Evolutionary conservation across 35 echinoderm and acorn worm genomes (phyloP).

Genomic region (Ptychodera flava): DNA sequence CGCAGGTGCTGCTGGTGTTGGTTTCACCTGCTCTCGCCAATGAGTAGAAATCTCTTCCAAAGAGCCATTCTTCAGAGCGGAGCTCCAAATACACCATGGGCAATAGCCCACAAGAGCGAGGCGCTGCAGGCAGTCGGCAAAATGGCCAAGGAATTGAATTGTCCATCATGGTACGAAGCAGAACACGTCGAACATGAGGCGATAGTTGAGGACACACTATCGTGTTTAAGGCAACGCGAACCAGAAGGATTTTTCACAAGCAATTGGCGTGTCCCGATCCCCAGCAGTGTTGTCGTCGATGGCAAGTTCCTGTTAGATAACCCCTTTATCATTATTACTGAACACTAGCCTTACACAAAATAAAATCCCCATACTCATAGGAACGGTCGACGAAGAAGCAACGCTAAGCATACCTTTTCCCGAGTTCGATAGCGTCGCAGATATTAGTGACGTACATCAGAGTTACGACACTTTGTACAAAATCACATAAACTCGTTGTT

Average conservation of each 20-base stretch:
- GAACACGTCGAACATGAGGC: not conserved
- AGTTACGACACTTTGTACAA: not conserved
- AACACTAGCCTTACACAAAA: not conserved
- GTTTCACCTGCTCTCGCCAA: conserved; percentile 68
- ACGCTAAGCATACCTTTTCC: not conserved
- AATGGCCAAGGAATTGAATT: conserved; percentile 38
- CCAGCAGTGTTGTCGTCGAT: not conserved
- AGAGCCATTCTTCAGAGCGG: conserved; percentile 77
- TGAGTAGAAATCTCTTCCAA: conserved; percentile 40
- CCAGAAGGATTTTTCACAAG: too few relatives aligned
- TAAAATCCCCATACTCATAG: not conserved
- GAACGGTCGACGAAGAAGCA: not conserved
- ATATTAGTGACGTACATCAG: not conserved
- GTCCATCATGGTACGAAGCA: not conserved
- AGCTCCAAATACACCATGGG: conserved; percentile 66
- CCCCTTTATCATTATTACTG: not conserved
- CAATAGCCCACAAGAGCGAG: conserved; percentile 45
- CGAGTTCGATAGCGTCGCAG: not conserved
- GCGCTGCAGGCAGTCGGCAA: conserved; percentile 31
- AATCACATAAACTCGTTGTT: not conserved
- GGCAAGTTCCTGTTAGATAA: not conserved
- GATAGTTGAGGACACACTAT: conserved; percentile 33
- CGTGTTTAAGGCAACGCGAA: conserved; percentile 36
- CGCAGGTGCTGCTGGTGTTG: conserved; percentile 68
- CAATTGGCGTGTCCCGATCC: too few relatives aligned